A percentile compares a stretch with the other conserved stretches of the same genome.
phyloP scores from a whole-genome alignment of 2,113 vertebrate genomes.

The Indicator maculatus region DNA sequence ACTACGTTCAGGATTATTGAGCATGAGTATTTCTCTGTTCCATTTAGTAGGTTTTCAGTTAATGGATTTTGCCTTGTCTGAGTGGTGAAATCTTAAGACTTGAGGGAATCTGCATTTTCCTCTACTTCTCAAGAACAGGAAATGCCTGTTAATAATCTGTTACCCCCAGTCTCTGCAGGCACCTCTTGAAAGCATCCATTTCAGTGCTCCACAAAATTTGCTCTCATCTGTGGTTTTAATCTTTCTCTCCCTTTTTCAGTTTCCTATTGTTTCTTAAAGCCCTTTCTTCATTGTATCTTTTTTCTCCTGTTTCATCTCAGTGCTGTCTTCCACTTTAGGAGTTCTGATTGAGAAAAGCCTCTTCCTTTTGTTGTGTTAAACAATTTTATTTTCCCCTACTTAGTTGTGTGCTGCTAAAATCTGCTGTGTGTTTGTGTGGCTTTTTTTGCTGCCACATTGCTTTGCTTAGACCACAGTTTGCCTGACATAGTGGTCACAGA shows the following conservation, averaged over 20 bases:
- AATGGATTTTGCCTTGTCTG: not conserved
- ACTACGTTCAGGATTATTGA: not conserved
- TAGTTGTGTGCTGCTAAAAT: not conserved
- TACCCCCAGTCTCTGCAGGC: not conserved
- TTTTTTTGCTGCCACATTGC: not conserved
- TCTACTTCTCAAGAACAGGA: not conserved
- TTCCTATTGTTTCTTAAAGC: not conserved
- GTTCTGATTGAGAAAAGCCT: not conserved
- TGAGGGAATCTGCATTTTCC: not conserved
- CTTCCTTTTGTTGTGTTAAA: not conserved
- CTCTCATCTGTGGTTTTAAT: accelerated
- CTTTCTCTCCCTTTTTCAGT: not conserved
- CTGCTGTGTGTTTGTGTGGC: not conserved
- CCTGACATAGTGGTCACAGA: not conserved
- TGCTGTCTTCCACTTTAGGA: not conserved
- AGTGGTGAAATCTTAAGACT: not conserved
- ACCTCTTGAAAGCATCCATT: not conserved
- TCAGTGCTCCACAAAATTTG: not conserved
- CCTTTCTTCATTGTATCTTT: not conserved
- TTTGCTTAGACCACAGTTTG: not conserved
- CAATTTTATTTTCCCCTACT: not conserved
- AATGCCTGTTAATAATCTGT: not conserved
- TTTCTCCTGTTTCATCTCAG: not conserved
- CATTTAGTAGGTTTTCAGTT: not conserved
- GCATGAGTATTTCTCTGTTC: not conserved